Percentiles rank a stretch among this genome's conserved stretches.
phyloP scores from a whole-genome alignment of 2,797 vertebrate genomes.

The Rhinatrema bivittatum region DNA sequence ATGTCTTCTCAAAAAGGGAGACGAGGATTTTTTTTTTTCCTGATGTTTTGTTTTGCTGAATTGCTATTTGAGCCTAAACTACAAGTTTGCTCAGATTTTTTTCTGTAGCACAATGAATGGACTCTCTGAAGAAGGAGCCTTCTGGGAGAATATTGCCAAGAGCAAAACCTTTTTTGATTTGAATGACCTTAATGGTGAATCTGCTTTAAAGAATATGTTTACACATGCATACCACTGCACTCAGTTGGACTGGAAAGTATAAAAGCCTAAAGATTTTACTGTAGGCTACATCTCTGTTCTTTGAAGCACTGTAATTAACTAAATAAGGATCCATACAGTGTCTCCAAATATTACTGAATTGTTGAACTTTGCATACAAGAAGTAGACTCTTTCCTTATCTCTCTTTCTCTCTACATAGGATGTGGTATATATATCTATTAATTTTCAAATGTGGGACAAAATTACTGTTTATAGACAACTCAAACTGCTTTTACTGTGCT shows the following conservation, averaged over 20 bases:
- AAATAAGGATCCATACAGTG: slow-evolving; percentile 49
- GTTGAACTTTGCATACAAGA: slow-evolving; percentile 77
- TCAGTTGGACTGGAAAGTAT: slow-evolving; percentile 70
- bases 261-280: slow-evolving; percentile 54
- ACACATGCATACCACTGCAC: slow-evolving; percentile 94
- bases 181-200: slow-evolving; percentile 82
- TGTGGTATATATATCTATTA: slow-evolving; percentile 63
- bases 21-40: too few species aligned
- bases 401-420: slow-evolving; percentile 58
- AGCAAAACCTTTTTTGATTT: slow-evolving; percentile 65
- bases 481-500: slow-evolving; percentile 64
- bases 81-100: slow-evolving; percentile 72
- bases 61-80: slow-evolving; percentile 74
- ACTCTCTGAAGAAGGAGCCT: slow-evolving; percentile 64
- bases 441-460: slow-evolving; percentile 69
- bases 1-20: slow-evolving; percentile 52
- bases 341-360: slow-evolving; percentile 62
- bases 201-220: slow-evolving; percentile 94
- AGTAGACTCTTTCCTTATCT: slow-evolving; percentile 64
- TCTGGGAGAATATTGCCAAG: slow-evolving; percentile 63
- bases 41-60: slow-evolving; percentile 81
- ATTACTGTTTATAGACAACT: slow-evolving; percentile 67
- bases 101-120: slow-evolving; percentile 84
- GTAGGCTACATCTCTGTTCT: slow-evolving; percentile 56
- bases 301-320: slow-evolving; percentile 56